Evolutionary conservation across 2,113 vertebrate species (phyloP), one percentile per base, ranked within the genome.

Genomic region (Chrysemys picta): DNA sequence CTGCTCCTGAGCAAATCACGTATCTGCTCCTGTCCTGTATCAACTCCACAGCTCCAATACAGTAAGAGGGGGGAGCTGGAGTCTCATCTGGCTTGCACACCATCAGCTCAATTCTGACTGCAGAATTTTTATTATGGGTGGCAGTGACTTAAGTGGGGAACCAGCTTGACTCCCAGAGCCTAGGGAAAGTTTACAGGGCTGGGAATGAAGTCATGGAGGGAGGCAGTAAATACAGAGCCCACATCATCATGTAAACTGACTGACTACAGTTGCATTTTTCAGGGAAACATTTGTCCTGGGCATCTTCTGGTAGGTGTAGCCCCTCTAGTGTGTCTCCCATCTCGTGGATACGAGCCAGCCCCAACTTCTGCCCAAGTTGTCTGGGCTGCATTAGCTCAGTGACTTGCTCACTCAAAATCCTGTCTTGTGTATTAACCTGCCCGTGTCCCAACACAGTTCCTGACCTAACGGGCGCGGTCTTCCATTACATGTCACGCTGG

Each of bases 91-190:
- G 16, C 65, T 69, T n/a, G 65, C 6, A 69, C 7, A 21, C 62
- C 11, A 52, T 47, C 81, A 56, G 59, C n/a, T n/a, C 1, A 8
- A 0, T 24, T 50, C 0, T 0, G 31, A 49, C 7, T 35, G 19
- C 25, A 72, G 47, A 11, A 54, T 52, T 85, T 1, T 0, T 59
- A 2, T 50, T 85, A 59, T 19, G 80, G 69, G 50, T 72, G 81
- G 38, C 4, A 21, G 57, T 35, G 35, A 69, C 17, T 69, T 35
- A n/a, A 69, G 59, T 62, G 59, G 29, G 59, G n/a, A 75, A n/a
- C n/a, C n/a, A 38, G 72, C 21, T 42, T 25, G 38, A 76, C n/a
- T 69, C 62, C 38, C 72, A 25, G 72, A 76, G 25, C 38, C 38
- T 45, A 76, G 22, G 72, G 38, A 21, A 45, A 45, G 72, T 45